Conservation (phyloP, 1,140 invertebrate species). For the Drosophila bifasciata region DNA sequence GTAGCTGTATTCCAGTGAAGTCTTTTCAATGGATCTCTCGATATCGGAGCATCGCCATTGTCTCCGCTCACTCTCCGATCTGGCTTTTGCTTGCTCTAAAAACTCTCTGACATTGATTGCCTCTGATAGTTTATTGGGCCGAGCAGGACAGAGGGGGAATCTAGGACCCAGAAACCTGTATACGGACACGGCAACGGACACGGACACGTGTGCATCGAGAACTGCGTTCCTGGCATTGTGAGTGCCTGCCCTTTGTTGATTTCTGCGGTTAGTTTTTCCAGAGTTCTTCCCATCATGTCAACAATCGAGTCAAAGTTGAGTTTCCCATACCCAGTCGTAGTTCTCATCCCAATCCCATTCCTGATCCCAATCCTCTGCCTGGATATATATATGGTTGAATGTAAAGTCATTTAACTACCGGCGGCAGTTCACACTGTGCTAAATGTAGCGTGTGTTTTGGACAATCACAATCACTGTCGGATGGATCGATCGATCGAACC, state of each 20-base stretch:
- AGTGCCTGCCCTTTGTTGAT: conserved; percentile 46
- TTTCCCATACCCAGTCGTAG: no score
- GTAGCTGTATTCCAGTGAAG: conserved; percentile 63
- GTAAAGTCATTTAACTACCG: conserved; percentile 72
- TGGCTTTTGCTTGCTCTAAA: conserved; percentile 58
- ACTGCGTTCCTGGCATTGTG: conserved; percentile 51
- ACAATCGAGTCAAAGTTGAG: conserved; percentile 68
- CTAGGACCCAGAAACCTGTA: conserved; percentile 4
- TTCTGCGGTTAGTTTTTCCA: conserved; percentile 70
- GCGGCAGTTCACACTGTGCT: conserved; percentile 67
- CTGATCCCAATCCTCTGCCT: background rate
- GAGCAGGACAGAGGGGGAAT: no score
- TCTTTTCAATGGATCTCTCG: conserved; percentile 54
- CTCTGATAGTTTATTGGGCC: conserved; percentile 66
- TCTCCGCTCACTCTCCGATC: conserved; percentile 22
- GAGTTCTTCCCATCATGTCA: conserved; percentile 55
- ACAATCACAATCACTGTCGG: conserved; percentile 5
- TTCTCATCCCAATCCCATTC: conserved; percentile 2
- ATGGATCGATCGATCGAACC: background rate
- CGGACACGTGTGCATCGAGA: conserved; percentile 56
- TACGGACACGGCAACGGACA: conserved; percentile 21
- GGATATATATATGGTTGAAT: background rate
- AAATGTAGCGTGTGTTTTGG: conserved; percentile 67
- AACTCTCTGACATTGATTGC: conserved; percentile 74
- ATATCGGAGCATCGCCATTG: conserved; percentile 36